Evolutionary conservation across 2,113 vertebrate species (phyloP).

Genomic region (Hippolais icterina): DNA sequence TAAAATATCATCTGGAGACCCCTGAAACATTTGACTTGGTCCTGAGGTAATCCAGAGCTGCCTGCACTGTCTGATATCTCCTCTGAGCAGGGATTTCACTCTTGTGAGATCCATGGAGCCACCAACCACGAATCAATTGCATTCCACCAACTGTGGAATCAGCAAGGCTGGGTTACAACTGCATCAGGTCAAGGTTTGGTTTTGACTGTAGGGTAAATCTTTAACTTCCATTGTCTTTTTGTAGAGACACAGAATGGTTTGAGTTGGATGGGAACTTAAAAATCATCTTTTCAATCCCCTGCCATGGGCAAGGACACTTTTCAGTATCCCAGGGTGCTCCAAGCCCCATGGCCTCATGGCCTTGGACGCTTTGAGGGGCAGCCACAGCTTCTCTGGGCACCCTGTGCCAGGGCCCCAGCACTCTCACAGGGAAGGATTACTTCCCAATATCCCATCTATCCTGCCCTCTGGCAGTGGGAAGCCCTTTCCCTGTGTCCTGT

Average conservation of each 20-base stretch:
- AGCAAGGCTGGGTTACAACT: background rate
- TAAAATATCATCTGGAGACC: background rate
- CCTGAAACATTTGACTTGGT: background rate
- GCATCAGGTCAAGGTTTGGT: background rate
- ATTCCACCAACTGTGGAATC: background rate
- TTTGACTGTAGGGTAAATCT: background rate
- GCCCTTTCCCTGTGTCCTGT: background rate
- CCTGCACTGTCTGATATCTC: background rate
- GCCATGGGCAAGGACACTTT: background rate
- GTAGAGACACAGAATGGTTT: background rate
- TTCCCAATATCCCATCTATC: background rate
- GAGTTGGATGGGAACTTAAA: background rate
- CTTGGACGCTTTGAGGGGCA: background rate
- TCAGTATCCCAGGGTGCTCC: fast-evolving
- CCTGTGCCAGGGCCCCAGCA: background rate
- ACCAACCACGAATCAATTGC: fast-evolving
- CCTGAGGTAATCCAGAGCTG: background rate
- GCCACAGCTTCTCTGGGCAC: background rate
- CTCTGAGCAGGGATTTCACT: background rate
- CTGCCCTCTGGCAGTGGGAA: background rate
- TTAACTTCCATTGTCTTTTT: background rate
- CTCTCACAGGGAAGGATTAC: fast-evolving
- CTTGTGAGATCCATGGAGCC: background rate
- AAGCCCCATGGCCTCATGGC: fast-evolving
- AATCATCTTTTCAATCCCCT: background rate